These are phyloP conservation scores for Lithodes maja DNA, from an alignment of 2,888 invertebrate species.

Conservation along the genomic window DNA sequence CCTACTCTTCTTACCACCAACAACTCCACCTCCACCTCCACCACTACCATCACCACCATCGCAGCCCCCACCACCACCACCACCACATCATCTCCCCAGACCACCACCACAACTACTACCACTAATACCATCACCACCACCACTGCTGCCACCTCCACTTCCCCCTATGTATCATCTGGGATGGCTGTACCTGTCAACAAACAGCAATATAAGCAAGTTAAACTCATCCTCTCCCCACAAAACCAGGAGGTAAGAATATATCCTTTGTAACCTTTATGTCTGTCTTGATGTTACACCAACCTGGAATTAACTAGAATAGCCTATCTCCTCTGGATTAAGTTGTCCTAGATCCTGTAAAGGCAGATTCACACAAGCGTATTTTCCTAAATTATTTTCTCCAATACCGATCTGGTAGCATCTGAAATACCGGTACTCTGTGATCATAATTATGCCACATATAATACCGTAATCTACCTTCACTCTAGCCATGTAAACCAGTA, in stretches of 20 bases:
- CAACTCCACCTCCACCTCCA: slow-evolving; percentile 25
- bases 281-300: no score
- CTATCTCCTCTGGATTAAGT: no score
- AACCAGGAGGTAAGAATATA: slow-evolving; percentile 67
- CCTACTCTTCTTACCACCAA: slow-evolving; percentile 26
- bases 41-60: slow-evolving; percentile 31
- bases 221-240: slow-evolving; percentile 65
- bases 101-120: slow-evolving; percentile 28
- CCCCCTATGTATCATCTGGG: slow-evolving; percentile 35
- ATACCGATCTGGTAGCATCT: no score
- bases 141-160: slow-evolving; percentile 31
- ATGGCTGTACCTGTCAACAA: slow-evolving; percentile 39
- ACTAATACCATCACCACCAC: slow-evolving; percentile 40
- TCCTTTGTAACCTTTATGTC: no score
- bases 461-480: no score
- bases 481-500: no score
- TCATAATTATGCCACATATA: no score
- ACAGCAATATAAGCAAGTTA: slow-evolving; percentile 54
- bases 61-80: slow-evolving; percentile 40
- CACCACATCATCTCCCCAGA: slow-evolving; percentile 23
- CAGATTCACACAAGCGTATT: no score
- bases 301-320: no score
- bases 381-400: no score
- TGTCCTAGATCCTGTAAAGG: no score
- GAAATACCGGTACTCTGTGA: no score